Conservation (phyloP, 2,797 vertebrate species). For the Eurystomus glaucurus region DNA sequence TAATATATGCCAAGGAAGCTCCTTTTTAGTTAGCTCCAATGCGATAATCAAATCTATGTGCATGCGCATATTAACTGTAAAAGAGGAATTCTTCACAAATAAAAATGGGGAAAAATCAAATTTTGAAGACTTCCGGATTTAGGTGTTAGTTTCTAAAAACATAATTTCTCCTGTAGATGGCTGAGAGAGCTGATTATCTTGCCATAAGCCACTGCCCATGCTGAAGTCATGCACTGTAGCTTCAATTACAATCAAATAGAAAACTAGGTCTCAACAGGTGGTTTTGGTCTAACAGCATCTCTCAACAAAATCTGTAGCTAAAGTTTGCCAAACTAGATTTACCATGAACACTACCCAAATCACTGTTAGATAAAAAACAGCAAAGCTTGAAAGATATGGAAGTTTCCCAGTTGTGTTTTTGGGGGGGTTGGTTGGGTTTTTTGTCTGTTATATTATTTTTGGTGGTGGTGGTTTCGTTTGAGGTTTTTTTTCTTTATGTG, state of each 20-base stretch:
- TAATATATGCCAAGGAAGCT: not conserved
- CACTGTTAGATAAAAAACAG: not conserved
- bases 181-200: not conserved
- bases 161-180: not conserved
- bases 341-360: not conserved
- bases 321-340: not conserved
- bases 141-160: not conserved
- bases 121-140: not conserved
- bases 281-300: not conserved
- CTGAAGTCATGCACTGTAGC: not conserved
- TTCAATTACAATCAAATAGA: not conserved
- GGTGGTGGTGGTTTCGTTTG: not conserved
- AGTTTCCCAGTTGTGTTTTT: not conserved
- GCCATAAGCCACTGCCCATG: not conserved
- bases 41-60: not conserved
- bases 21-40: not conserved
- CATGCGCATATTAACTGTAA: rapidly evolving
- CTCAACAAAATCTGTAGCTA: not conserved
- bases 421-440: no score
- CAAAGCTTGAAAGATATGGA: rapidly evolving
- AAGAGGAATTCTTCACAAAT: not conserved
- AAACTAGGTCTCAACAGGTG: not conserved
- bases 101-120: not conserved
- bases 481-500: rapidly evolving
- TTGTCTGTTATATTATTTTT: not conserved